Evolutionary conservation across 2,113 vertebrate species (phyloP), one percentile per base, ranked within the genome.

Genomic region (Barbus barbus): DNA sequence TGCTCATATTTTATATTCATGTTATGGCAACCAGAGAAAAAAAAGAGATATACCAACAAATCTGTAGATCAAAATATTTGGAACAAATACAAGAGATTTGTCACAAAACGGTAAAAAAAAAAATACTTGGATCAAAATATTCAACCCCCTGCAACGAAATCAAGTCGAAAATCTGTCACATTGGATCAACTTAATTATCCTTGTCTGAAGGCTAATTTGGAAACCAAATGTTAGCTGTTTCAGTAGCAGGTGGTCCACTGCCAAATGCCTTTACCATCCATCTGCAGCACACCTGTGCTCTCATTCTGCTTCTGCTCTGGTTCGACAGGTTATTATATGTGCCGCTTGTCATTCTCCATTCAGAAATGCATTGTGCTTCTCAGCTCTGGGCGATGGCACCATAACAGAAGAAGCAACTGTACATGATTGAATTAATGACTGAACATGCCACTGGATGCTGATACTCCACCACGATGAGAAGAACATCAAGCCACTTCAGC

Each of bases 221-320:
- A 85, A 83, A 38, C 9, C 60, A 90, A 90, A 90, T 90, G 73
- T 90, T 85, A 89, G 81, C 78, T 67, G 79, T 65, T 63, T 60
- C 84, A 88, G 83, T 84, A 92, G 89, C 86, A 90, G 89, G 87
- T 87, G 86, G 86, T 28, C 81, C 79, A 53, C 75, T 61, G 85
- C 87, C 89, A 89, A 83, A 91, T 65, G 84, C 87, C 84, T 89
- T 88, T 77, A 87, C 86, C 83, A 82, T 90, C 85, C 85, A 85
- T 90, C 89, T 90, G 86, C 86, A 78, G 88, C 90, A 87, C 82
- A 90, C 90, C 91, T 91, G 91, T 74, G 81, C 61, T 58, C 81
- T 75, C 51, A 56, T 84, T 63, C 53, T 67, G 51, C 67, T 82
- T 26, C 22, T 53, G 41, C 63, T 28, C 24, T 4, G 36, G 22